Base-by-base conservation (phyloP, 1,140 invertebrate species). In the Geopemphigus sp. region DNA sequence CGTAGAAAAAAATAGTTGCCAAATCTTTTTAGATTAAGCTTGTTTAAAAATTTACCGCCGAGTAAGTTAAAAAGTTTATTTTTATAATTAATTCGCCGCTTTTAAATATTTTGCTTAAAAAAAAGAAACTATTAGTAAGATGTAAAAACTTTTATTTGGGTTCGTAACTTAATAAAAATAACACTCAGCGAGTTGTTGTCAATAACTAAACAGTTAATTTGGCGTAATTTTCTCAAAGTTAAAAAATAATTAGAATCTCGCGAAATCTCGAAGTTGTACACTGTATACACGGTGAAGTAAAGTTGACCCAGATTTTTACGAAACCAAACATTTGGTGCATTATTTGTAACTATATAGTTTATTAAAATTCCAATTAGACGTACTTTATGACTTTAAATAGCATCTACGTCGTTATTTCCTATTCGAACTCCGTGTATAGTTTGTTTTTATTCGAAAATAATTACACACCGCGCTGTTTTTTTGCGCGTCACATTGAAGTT, bases 161-260 rank as follows among this genome's bases (percentile, higher is more conserved):
- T 68, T 22, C 22, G n/a, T 68, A 5, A 22, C n/a, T 47, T 68
- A 47, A 70, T 50, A 68, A 24, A 68, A 50, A 50, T 70, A 26
- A 26, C 24, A 50, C 24, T 24, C 19, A 1, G 17, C 22, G 17
- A 70, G 22, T 70, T 50, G 22, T 70, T 70, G 45, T 15, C 63
- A 45, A 32, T 68, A 17, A 24, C 47, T 68, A 47, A 19, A 68
- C 47, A 68, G 19, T 66, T 45, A 68, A 47, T 68, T 68, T 47
- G 45, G 19, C 47, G 22, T 50, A 50, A 26, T 64, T 70, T 70
- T 22, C n/a, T 15, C 10, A n/a, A 39, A 19, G 6, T 64, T 15
- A 5, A 45, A 66, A 45, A 66, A 22, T 11, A 64, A n/a, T n/a
- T 22, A 68, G 5, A 8, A 15, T 12, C n/a, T 68, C 24, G n/a